Evolutionary conservation across 1,140 invertebrate species (phyloP), one percentile per base, ranked within the genome.

Genomic region (Coptotermes formosanus): DNA sequence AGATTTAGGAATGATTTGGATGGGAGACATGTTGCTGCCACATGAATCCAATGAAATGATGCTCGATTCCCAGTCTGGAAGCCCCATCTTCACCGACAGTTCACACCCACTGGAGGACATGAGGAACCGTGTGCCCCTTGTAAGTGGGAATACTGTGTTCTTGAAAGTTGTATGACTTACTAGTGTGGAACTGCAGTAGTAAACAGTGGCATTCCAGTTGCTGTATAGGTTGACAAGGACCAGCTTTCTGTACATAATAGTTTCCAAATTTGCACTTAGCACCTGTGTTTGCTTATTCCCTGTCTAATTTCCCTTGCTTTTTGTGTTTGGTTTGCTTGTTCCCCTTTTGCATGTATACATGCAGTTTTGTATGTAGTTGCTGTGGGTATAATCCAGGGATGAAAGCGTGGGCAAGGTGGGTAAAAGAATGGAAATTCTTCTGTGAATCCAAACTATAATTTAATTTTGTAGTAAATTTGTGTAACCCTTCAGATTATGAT

Each of bases 1-100:
- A 89, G 94, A 95, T 88, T 90, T 95, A 90, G 94, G 94, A 88
- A 94, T 95, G 93, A 94, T 95, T 88, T 95, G 94, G 94, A 95
- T 95, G 93, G 94, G 94, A n/a, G 93, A 94, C 86, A 91, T 93
- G 91, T 91, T 93, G 89, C 90, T 93, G 86, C 91, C 92, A 83
- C 91, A 91, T 86, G 93, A 93, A 87, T 91, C 92, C n/a, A 90
- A 92, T 85, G 92, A 94, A 86, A 91, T 94, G 43, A 91, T 94
- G 90, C 89, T 94, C 87, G 93, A 94, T 88, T 91, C 92, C 75
- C 92, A 92, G 87, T 88, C 90, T 9, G 92, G 93, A 85, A 93
- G 91, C 89, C 90, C 93, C 43, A 93, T 93, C 88, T 94, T 93
- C 86, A 92, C 92, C 81, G 92, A 92, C 87, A 91, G 92, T 43